Evolutionary conservation across 2,797 vertebrate genomes (phyloP).

Genomic region (Rhabdophis nuchalis): DNA sequence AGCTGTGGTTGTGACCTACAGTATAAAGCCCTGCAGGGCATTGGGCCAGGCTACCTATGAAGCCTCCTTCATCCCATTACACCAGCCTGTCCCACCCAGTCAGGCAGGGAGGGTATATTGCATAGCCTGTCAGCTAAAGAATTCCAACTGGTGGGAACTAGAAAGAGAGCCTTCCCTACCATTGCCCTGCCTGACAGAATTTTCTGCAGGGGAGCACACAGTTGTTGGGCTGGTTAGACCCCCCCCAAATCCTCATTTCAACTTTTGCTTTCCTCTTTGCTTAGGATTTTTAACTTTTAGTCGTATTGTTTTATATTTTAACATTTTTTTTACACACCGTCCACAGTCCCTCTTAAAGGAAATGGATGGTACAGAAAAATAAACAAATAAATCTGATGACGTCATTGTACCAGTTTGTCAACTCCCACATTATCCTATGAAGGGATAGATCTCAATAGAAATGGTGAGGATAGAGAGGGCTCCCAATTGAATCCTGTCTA

Average conservation of each 20-base stretch:
- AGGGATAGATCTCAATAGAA: neutral
- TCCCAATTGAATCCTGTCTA: neutral
- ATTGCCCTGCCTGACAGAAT: neutral
- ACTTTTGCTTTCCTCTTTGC: neutral
- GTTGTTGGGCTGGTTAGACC: neutral
- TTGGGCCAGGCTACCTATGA: neutral
- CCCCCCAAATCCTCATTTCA: neutral
- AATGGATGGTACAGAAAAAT: neutral
- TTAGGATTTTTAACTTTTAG: neutral
- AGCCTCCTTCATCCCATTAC: neutral
- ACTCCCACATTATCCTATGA: neutral
- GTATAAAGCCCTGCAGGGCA: neutral
- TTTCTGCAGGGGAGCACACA: neutral
- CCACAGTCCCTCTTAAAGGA: neutral
- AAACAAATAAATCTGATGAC: neutral
- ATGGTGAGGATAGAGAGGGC: neutral
- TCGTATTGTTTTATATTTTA: neutral
- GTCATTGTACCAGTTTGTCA: neutral
- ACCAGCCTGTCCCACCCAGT: neutral
- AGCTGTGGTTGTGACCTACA: neutral
- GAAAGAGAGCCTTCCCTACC: neutral
- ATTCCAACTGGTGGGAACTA: neutral
- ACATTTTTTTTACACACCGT: neutral
- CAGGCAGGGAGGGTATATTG: neutral
- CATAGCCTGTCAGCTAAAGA: neutral